Base-by-base conservation (phyloP, 2,113 vertebrate genomes). In the Pseudorectes ferrugineus region DNA sequence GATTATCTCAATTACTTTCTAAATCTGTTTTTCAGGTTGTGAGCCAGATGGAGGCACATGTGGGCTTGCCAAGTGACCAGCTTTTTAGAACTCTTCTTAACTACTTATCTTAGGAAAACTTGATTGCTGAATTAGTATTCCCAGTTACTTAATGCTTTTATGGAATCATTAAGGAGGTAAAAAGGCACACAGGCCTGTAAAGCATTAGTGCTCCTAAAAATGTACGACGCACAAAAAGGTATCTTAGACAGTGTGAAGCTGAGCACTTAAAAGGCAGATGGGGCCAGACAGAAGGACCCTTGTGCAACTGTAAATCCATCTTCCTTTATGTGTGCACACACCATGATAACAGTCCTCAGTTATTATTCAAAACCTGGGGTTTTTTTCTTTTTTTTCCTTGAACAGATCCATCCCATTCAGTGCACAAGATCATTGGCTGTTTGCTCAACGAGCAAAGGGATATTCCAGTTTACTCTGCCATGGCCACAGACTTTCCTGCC, bases 181-280 rank as follows among this genome's bases (percentile, higher is more conserved):
- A 87, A 54, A 61, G 45, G 15, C 31, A 73, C 15, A n/a, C 10
- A 59, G 14, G 26, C 59, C 65, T 81, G 46, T 38, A 65, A 81
- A 78, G 54, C 33, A 49, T 26, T 26, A 51, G 18, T 23, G 68
- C n/a, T 62, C 81, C 68, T 81, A 22, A 59, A 74, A 46, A 80
- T 1, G 2, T 24, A 11, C 0, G 0, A 40, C 31, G 28, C 13
- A 80, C 55, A 46, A 35, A 58, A 76, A 76, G 55, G 14, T 31
- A 8, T 23, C 46, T 58, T 33, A 49, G 79, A 61, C 13, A 75
- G 26, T 1, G 3, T 23, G 31, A 93, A 77, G 63, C 0, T 70
- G 22, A 91, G 51, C 43, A 62, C 24, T 75, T 38, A 33, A 26
- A 80, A 89, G 13, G 31, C 42, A 84, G 48, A 43, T 45, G 36